Evolutionary conservation across 2,113 vertebrate genomes (phyloP).

Genomic region (Gymnogyps californianus): DNA sequence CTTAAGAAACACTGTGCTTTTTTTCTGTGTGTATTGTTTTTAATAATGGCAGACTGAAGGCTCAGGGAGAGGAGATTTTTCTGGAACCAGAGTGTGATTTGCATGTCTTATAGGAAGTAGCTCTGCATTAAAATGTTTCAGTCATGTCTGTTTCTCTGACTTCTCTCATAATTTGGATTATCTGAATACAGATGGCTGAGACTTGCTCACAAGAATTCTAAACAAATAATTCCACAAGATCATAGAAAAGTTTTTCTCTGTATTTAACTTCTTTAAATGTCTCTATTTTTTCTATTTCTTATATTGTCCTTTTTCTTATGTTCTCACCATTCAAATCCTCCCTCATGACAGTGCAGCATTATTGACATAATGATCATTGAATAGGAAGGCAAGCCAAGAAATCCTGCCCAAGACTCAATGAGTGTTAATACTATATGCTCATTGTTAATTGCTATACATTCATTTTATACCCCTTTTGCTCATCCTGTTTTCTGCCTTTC

Average conservation of each 20-base stretch:
- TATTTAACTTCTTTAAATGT: neutral
- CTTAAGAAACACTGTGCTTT: neutral
- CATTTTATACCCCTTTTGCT: neutral
- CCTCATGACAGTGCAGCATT: neutral
- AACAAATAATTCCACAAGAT: neutral
- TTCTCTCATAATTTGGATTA: neutral
- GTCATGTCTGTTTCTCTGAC: conserved; percentile 6
- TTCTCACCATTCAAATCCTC: neutral
- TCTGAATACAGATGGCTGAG: conserved; percentile 1
- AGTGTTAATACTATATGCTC: neutral
- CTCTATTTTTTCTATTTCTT: neutral
- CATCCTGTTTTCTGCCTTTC: neutral
- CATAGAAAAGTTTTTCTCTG: neutral
- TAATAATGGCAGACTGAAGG: neutral
- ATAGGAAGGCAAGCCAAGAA: neutral
- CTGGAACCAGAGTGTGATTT: neutral
- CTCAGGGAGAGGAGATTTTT: neutral
- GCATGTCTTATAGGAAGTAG: neutral
- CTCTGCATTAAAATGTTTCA: neutral
- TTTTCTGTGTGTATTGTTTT: neutral
- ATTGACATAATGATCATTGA: neutral
- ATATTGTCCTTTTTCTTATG: neutral
- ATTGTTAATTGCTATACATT: neutral
- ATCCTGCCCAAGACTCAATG: neutral
- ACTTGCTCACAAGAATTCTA: neutral